Conservation (phyloP, 2,113 vertebrate species). For the Clupea harengus region DNA sequence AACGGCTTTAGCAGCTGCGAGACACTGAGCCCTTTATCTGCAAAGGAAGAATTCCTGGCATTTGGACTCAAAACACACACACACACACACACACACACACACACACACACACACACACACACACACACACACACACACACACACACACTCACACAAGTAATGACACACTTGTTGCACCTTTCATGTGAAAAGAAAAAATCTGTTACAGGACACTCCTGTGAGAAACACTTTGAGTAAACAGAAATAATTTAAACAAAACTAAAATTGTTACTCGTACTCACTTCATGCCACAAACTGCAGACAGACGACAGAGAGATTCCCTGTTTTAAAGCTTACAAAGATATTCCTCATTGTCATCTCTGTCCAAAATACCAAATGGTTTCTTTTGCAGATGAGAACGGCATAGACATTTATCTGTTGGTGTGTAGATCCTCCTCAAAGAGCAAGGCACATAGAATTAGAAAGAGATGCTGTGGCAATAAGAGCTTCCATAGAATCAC, state of each 20-base stretch:
- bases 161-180: background rate
- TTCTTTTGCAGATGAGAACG: background rate
- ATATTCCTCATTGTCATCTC: background rate
- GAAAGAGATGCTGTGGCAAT: background rate
- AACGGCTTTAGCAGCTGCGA: slow-evolving; percentile 17
- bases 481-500: background rate
- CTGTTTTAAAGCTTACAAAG: background rate
- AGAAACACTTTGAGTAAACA: background rate
- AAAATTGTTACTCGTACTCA: background rate
- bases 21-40: slow-evolving; percentile 24
- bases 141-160: background rate
- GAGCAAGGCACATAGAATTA: background rate
- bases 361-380: background rate
- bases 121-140: background rate
- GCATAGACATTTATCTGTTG: background rate
- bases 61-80: slow-evolving; percentile 32
- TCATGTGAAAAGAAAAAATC: background rate
- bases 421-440: background rate
- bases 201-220: background rate
- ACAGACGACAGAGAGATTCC: background rate
- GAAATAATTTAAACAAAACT: background rate
- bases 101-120: slow-evolving; percentile 10
- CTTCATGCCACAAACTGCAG: background rate
- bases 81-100: slow-evolving; percentile 23
- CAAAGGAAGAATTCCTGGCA: slow-evolving; percentile 26